A percentile compares a stretch with the other conserved stretches of the same genome.
Evolutionary conservation across 2,888 invertebrate species (phyloP).

Genomic region (Nomada flava): DNA sequence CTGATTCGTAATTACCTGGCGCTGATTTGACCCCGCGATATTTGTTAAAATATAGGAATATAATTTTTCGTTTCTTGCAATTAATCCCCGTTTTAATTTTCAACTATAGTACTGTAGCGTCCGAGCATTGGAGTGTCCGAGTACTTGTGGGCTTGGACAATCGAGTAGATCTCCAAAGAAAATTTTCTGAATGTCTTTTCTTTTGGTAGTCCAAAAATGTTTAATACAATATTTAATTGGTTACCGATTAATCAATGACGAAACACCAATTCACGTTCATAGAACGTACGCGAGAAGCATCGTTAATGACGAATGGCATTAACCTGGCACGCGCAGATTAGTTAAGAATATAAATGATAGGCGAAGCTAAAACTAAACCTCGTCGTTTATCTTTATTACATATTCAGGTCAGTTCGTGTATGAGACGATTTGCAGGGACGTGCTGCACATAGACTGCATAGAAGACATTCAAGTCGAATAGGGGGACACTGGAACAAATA

Average conservation of each 20-base stretch:
- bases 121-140: no score
- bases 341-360: slow-evolving; percentile 47
- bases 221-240: background rate
- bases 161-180: background rate
- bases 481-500: no score
- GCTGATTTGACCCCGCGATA: no score
- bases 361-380: slow-evolving; percentile 25
- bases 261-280: background rate
- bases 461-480: background rate
- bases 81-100: no score
- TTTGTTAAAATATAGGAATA: no score
- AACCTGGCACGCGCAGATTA: slow-evolving; percentile 20
- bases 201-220: no score
- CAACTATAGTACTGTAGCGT: no score
- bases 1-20: background rate
- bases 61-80: no score
- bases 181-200: background rate
- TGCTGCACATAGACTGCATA: background rate
- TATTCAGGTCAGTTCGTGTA: slow-evolving; percentile 46
- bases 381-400: slow-evolving; percentile 26
- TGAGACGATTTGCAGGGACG: slow-evolving; percentile 43
- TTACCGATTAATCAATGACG: background rate
- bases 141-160: no score
- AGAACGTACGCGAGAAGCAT: background rate
- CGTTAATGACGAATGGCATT: background rate